Evolutionary conservation across 2,888 invertebrate genomes (phyloP), one percentile per base, ranked within the genome.

Genomic region (Anthophora plumipes): DNA sequence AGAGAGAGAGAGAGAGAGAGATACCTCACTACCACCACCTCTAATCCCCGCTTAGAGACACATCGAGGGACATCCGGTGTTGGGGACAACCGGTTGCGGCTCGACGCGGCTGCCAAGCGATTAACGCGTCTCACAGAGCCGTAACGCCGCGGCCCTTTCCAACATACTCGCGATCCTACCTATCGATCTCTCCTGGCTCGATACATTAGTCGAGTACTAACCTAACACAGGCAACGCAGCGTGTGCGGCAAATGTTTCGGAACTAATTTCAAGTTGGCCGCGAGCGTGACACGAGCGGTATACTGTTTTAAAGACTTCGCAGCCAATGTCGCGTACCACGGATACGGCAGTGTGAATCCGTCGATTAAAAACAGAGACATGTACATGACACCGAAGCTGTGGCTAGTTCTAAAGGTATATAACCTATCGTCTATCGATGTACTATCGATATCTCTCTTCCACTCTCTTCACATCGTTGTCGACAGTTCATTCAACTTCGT

Each of bases 241-340:
- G 89, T 88, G 89, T 84, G 84, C 86, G 54, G 54, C 90, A 90
- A 91, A 90, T 90, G 91, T 91, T 92, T 89, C 87, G 89, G 87
- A 92, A 92, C 91, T 92, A 92, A 92, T 92, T 92, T 91, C 90
- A 92, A 92, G 90, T 91, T 91, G 84, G 88, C 79, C 85, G 82
- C 84, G 84, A 17, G 57, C 43, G 67, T 73, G 72, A 50, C 67
- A 54, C 84, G 80, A 85, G 86, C 85, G 80, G 83, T 85, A 84
- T 85, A 83, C 86, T 84, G 77, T 88, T 88, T 90, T 86, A 83
- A 85, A 85, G 84, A 82, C 73, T 84, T 76, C 66, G 71, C 72
- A 12, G 68, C 20, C 50, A 41, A 64, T 20, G 68, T 55, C 72
- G 66, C n/a, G 68, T 41, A 43, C 12, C 11, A 2, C 59, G 59